Conservation (phyloP, 2,888 invertebrate genomes). For the Bembecia ichneumoniformis region DNA sequence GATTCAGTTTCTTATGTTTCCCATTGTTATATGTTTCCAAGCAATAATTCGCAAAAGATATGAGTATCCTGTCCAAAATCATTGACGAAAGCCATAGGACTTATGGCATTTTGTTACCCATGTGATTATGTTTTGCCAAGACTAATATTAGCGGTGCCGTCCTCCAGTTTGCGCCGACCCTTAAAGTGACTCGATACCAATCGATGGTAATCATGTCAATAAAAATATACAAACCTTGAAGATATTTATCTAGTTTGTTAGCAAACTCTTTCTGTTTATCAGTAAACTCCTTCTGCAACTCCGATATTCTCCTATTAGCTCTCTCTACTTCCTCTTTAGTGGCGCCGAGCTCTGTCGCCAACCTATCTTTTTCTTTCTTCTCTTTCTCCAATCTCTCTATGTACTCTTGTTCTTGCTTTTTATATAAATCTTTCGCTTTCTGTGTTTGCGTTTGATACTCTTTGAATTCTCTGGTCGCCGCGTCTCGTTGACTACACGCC, state of each 20-base stretch:
- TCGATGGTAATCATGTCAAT: no score
- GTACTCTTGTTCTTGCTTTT: constrained; percentile 53
- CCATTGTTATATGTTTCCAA: no score
- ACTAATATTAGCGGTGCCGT: no score
- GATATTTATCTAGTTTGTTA: constrained; percentile 51
- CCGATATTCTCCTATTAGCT: constrained; percentile 70
- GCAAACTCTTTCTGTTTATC: constrained; percentile 68
- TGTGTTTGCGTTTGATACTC: constrained; percentile 56
- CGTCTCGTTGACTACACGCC: constrained; percentile 74
- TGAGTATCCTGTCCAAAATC: no score
- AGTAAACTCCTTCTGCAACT: constrained; percentile 65
- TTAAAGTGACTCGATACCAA: no score
- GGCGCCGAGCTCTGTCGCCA: constrained; percentile 56
- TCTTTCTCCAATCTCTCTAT: constrained; percentile 63
- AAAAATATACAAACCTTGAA: constrained; percentile 39
- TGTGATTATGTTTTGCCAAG: no score
- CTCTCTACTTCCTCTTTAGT: constrained; percentile 68
- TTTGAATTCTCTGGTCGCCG: constrained; percentile 69
- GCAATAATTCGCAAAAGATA: no score
- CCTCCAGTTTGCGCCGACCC: no score
- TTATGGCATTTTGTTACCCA: no score
- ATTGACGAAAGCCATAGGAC: no score
- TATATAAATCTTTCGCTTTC: constrained; percentile 48
- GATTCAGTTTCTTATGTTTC: no score
- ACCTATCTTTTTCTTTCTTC: constrained; percentile 63